phyloP scores from a whole-genome alignment of 2,888 invertebrate genomes.

The Ferdinandea cuprea region DNA sequence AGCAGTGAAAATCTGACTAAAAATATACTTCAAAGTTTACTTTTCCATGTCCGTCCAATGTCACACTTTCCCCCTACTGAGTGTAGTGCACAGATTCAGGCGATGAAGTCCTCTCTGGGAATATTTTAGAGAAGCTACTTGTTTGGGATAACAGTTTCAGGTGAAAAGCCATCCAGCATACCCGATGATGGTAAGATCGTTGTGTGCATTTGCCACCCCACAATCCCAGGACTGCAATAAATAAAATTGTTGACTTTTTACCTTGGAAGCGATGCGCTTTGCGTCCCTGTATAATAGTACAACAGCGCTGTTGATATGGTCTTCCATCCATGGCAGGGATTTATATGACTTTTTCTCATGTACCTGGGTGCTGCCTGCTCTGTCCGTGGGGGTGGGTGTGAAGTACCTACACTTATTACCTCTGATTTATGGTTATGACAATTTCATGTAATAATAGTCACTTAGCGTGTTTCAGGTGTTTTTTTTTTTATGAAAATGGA shows the following conservation, averaged over 20 bases:
- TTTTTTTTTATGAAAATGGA: constrained; percentile 32
- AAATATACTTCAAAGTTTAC: too few species aligned
- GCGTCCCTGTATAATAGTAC: constrained; percentile 16
- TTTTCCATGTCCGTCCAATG: not conserved
- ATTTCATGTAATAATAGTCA: constrained; percentile 70
- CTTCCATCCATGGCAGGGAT: constrained; percentile 38
- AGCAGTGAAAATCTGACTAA: too few species aligned
- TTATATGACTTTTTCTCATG: constrained; percentile 51
- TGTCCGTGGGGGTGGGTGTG: constrained; percentile 15
- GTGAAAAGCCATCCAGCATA: constrained; percentile 25
- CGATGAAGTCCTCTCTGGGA: constrained; percentile 53
- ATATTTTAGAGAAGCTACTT: constrained; percentile 15
- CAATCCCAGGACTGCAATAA: constrained; percentile 56
- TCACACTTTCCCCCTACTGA: constrained; percentile 37
- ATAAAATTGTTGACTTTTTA: constrained; percentile 68
- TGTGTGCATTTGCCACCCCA: constrained; percentile 8
- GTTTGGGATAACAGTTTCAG: constrained; percentile 1
- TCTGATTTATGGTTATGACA: constrained; percentile 65
- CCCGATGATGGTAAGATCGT: constrained; percentile 11
- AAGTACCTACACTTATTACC: constrained; percentile 41
- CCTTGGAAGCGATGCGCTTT: constrained; percentile 39
- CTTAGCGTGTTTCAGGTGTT: constrained; percentile 62
- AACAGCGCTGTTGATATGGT: not conserved
- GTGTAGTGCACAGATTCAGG: constrained; percentile 42
- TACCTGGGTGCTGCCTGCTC: not conserved